Evolutionary conservation across 2,113 vertebrate species (phyloP), one percentile per base, ranked within the genome.

Genomic region (Desmodus rotundus): DNA sequence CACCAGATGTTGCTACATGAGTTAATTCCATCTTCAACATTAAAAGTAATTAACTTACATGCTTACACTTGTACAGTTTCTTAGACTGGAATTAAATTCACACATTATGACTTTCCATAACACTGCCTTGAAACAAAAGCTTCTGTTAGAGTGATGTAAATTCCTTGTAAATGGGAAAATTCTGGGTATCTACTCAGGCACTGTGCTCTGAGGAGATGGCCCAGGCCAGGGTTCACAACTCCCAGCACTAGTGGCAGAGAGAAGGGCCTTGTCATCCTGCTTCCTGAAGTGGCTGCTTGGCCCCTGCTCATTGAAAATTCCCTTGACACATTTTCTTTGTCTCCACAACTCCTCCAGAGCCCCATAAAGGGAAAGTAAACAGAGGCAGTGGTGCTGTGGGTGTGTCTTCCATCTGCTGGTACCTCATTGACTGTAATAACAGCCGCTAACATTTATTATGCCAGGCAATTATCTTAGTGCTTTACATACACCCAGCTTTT

Each of bases 31-130:
- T 96, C 91, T 97, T 96, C 88, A 92, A 36, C 95, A 93, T 96
- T 94, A 93, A 92, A 96, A 89, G 95, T 96, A 96, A 97, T 98
- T 97, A 97, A 97, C 91, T 95, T 91, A 78, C 91, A 94, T 98
- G 95, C 93, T 96, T 96, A 94, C 77, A 87, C 87, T 96, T 96
- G 91, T 97, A 92, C 67, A 93, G 83, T 96, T 97, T 95, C 85
- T 90, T 92, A 93, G 90, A 82, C 47, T 96, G 52, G 36, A 67
- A 72, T 94, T 94, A 91, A 97, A 93, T 89, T 76, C 96, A 93
- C 70, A 72, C 78, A 19, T 91, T 93, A 95, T 94, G 73, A 94
- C 85, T 96, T 95, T 89, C 38, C 20, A 52, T 54, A 67, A 87
- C 7, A 41, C 28, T 76, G 5, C 91, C 54, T 91, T 96, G 50